phyloP scores from a whole-genome alignment of 2,888 invertebrate species.

The Drosophila pseudotalamancana region DNA sequence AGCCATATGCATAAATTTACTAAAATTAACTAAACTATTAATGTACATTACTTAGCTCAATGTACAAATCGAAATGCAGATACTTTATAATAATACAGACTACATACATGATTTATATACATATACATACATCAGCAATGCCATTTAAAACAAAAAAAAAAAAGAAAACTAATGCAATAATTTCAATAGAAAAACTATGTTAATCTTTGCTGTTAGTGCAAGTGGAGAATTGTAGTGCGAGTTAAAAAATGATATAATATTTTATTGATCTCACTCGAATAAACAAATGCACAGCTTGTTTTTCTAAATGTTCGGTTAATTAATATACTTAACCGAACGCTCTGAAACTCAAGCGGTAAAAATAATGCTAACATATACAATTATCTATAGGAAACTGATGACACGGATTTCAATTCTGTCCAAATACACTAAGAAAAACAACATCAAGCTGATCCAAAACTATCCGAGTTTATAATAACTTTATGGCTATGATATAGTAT shows the following conservation, averaged over 20 bases:
- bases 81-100: slow-evolving; percentile 6
- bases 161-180: slow-evolving; percentile 38
- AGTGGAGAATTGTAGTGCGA: slow-evolving; percentile 44
- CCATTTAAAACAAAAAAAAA: no score
- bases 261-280: slow-evolving; percentile 70
- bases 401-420: slow-evolving; percentile 17
- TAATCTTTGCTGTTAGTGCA: slow-evolving; percentile 52
- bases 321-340: background rate
- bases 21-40: background rate
- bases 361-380: slow-evolving; percentile 34
- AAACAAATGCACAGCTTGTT: slow-evolving; percentile 38
- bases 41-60: slow-evolving; percentile 29
- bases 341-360: slow-evolving; percentile 34
- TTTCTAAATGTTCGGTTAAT: background rate
- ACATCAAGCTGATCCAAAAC: slow-evolving; percentile 65
- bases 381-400: slow-evolving; percentile 27
- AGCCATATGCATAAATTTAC: slow-evolving; percentile 39
- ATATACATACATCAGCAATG: slow-evolving; percentile 28
- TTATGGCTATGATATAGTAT: slow-evolving; percentile 46
- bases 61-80: slow-evolving; percentile 24
- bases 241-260: slow-evolving; percentile 38
- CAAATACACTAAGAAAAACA: slow-evolving; percentile 60
- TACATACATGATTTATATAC: background rate
- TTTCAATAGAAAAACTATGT: slow-evolving; percentile 44
- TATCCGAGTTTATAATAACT: slow-evolving; percentile 26